Evolutionary conservation across 2,797 vertebrate genomes (phyloP), one percentile per base, ranked within the genome.

Genomic region (Amphiprion clarkii): DNA sequence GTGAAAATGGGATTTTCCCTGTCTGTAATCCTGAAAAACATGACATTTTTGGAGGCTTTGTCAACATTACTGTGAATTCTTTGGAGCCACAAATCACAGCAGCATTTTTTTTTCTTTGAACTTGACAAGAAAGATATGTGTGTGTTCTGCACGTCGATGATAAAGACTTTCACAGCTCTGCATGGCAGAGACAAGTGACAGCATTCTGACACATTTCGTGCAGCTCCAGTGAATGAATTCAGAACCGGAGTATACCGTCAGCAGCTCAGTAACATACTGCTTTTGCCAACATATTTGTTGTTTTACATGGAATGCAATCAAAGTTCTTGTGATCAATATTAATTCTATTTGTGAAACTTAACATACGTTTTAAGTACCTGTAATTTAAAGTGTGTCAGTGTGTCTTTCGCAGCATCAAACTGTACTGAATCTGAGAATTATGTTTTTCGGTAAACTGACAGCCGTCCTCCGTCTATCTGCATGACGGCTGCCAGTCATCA

Each of bases 401-500:
- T 71, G 55, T 44, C 25, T 52, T 39, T 40, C 6, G 29, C n/a
- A 56, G 31, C 39, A 33, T 61, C 13, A 67, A 36, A 21, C 40
- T 58, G 13, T 49, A 39, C 11, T 39, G 10, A 12, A 6, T 66
- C 13, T 39, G 33, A 71, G 17, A 5, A 6, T 12, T 58, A 12
- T 29, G 67, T 72, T 53, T 27, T 67, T 44, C 46, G 8, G 11
- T 60, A 42, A 59, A 68, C n/a, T 69, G 25, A 52, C 33, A 48
- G 14, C 48, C 17, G n/a, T 27, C 53, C 33, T 60, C 33, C 23
- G 9, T 63, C 60, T 36, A 42, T 82, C 39, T 82, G 53, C 66
- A 69, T 51, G 58, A 74, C 49, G 33, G 31, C 74, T 57, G 70
- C 40, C 10, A 2, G 17, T 84, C 87, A 82, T 88, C 78, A 61